These are phyloP conservation scores for Panonychus citri DNA, from an alignment of 1,140 invertebrate species.

Conservation along the genomic window DNA sequence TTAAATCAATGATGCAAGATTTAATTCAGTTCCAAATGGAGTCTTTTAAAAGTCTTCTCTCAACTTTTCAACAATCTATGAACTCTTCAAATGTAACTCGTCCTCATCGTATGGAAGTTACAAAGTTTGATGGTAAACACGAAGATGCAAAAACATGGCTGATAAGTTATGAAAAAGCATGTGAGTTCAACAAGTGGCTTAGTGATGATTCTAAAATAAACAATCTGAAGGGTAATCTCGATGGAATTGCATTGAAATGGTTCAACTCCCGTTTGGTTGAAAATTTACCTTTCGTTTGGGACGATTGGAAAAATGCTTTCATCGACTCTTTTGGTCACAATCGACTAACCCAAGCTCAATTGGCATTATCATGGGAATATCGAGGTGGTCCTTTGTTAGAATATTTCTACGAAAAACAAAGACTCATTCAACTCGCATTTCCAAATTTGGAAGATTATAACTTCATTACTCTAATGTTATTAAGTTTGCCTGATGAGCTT, in stretches of 20 bases:
- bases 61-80: too few relatives aligned
- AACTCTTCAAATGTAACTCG: background rate
- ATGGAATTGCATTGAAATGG: slow-evolving; percentile 1
- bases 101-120: background rate
- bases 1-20: background rate
- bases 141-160: background rate
- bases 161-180: background rate
- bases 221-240: background rate
- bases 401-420: background rate
- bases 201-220: background rate
- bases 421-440: background rate
- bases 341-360: background rate
- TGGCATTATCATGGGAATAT: background rate
- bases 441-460: background rate
- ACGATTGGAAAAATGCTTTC: background rate
- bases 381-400: background rate
- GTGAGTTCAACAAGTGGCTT: background rate
- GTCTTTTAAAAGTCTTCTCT: too few relatives aligned
- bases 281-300: background rate
- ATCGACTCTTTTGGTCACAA: background rate
- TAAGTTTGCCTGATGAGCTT: background rate
- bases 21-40: background rate
- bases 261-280: background rate
- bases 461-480: background rate
- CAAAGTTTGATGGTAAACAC: background rate